phyloP scores from a whole-genome alignment of 2,113 vertebrate genomes.

The Pogona vitticeps region DNA sequence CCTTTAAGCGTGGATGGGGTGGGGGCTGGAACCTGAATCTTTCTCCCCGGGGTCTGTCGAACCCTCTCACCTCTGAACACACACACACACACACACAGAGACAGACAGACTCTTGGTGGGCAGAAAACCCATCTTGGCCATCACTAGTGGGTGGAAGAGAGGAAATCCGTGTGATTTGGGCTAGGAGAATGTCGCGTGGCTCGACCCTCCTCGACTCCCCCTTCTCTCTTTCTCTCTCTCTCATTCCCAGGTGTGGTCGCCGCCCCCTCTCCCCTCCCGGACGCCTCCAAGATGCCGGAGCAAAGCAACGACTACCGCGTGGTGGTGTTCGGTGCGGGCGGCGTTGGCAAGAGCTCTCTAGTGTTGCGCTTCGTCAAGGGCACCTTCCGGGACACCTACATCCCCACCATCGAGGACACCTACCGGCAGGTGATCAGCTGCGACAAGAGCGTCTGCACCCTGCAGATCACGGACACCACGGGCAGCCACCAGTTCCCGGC shows the following conservation, averaged over 20 bases:
- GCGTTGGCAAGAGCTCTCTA: slow-evolving; percentile 96
- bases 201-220: no score
- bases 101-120: no score
- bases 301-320: slow-evolving; percentile 97
- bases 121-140: no score
- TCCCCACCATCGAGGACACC: slow-evolving; percentile 97
- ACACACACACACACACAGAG: no score
- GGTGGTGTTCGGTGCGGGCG: slow-evolving; percentile 94
- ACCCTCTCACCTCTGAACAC: no score
- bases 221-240: no score
- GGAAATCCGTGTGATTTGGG: no score
- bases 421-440: slow-evolving; percentile 98
- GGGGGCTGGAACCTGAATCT: no score
- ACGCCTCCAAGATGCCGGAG: slow-evolving; percentile 87
- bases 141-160: no score
- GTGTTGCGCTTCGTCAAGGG: slow-evolving; percentile 96
- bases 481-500: slow-evolving; percentile 98
- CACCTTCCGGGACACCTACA: slow-evolving; percentile 96
- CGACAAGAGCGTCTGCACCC: slow-evolving; percentile 94
- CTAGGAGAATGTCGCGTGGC: no score
- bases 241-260: slow-evolving; percentile 38
- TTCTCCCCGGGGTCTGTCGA: no score
- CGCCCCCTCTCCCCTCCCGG: not conserved
- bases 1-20: no score
- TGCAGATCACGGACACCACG: slow-evolving; percentile 97